Percentiles rank a stretch among this genome's conserved stretches.
Conservation (phyloP, 1,140 invertebrate genomes). For the Thaumatotibia leucotreta region DNA sequence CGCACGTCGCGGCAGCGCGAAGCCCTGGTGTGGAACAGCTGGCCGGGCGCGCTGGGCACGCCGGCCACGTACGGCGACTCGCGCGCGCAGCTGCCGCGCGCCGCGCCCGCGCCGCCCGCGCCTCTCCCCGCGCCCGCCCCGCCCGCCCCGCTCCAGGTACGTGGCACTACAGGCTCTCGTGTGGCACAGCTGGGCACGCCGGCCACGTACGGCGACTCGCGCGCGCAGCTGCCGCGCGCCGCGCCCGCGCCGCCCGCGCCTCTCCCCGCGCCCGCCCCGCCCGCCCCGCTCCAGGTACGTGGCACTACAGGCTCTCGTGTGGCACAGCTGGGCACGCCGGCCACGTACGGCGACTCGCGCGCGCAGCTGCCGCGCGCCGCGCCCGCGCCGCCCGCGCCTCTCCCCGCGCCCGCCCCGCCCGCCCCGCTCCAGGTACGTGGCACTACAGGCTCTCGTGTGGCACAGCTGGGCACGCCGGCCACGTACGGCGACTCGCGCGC, state of each 20-base stretch:
- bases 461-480: conserved; percentile 83
- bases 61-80: conserved; percentile 88
- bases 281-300: conserved; percentile 39
- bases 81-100: conserved; percentile 52
- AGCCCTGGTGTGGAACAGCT: conserved; percentile 90
- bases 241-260: conserved; percentile 89
- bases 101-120: conserved; percentile 76
- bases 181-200: conserved; percentile 94
- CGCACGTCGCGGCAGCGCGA: conserved; percentile 82
- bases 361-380: conserved; percentile 83
- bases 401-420: conserved; percentile 69
- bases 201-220: conserved; percentile 87
- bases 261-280: conserved; percentile 74
- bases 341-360: conserved; percentile 85
- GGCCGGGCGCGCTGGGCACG: conserved; percentile 91
- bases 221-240: conserved; percentile 81
- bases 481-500: conserved; percentile 86
- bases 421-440: conserved; percentile 65
- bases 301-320: conserved; percentile 83
- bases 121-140: conserved; percentile 30
- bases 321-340: conserved; percentile 87
- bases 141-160: conserved; percentile 34
- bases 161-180: conserved; percentile 81
- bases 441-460: conserved; percentile 85
- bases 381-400: conserved; percentile 88